phyloP scores from a whole-genome alignment of 2,797 vertebrate species.

The Amblyopsis hoosieri region DNA sequence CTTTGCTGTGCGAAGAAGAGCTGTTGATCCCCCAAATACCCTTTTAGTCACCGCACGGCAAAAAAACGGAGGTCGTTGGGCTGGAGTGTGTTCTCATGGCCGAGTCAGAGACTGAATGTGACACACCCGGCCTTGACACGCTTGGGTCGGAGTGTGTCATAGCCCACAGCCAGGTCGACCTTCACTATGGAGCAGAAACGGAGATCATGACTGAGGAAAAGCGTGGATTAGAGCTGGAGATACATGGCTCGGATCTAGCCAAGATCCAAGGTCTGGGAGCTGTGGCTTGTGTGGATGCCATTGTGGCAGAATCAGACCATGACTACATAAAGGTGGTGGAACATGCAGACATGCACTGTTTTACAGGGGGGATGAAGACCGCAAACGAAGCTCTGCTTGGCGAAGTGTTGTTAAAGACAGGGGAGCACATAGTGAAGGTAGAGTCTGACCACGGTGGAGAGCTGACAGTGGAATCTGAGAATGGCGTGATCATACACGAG shows the following conservation, averaged over 20 bases:
- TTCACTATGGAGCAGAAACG: slow-evolving; percentile 83
- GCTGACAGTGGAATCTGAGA: slow-evolving; percentile 83
- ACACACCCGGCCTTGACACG: slow-evolving; percentile 85
- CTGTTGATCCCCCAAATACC: slow-evolving; percentile 54
- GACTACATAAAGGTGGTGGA: slow-evolving; percentile 83
- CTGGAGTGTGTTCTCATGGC: slow-evolving; percentile 87
- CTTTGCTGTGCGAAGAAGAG: slow-evolving; percentile 34
- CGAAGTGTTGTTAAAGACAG: slow-evolving; percentile 79
- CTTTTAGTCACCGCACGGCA: slow-evolving; percentile 62
- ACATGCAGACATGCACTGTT: slow-evolving; percentile 79
- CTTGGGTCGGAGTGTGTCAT: slow-evolving; percentile 88
- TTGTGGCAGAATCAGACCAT: slow-evolving; percentile 81
- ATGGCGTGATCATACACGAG: slow-evolving; percentile 83
- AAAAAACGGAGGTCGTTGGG: slow-evolving; percentile 83
- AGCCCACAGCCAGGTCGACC: slow-evolving; percentile 85
- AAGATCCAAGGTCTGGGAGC: slow-evolving; percentile 79
- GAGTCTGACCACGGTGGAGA: slow-evolving; percentile 82
- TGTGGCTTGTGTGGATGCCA: slow-evolving; percentile 79
- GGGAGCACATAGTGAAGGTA: slow-evolving; percentile 81
- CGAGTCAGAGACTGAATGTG: slow-evolving; percentile 88
- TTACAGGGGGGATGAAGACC: slow-evolving; percentile 74
- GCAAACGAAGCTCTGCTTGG: slow-evolving; percentile 74
- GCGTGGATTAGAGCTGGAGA: slow-evolving; percentile 79
- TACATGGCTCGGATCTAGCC: slow-evolving; percentile 74
- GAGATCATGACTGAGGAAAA: slow-evolving; percentile 86